Conservation (phyloP, 2,113 vertebrate genomes). For the Gobio gobio region DNA sequence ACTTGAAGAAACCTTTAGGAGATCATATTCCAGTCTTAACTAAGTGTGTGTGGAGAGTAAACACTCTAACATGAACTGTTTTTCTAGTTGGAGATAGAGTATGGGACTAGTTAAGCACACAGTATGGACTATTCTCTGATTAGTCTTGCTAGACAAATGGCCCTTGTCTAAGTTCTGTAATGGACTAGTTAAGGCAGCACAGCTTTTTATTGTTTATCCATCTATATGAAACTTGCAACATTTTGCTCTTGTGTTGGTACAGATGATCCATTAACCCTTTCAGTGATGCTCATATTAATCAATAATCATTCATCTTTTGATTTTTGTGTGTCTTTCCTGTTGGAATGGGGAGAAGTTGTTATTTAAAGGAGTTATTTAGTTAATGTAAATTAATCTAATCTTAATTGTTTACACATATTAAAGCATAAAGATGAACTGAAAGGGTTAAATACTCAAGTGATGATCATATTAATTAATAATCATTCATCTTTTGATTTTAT, state of each 20-base stretch:
- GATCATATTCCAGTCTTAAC: not conserved
- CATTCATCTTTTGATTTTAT: not conserved
- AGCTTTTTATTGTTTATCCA: not conserved
- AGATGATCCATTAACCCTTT: constrained; percentile 64
- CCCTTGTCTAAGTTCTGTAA: not conserved
- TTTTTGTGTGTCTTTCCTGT: rapidly evolving
- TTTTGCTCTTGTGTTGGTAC: not conserved
- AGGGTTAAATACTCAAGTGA: not conserved
- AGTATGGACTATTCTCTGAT: not conserved
- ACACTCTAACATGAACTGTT: not conserved
- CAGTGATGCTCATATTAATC: not conserved
- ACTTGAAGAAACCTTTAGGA: not conserved
- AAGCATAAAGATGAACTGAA: not conserved
- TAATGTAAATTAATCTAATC: not conserved
- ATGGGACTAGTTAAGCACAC: not conserved
- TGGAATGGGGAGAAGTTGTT: not conserved
- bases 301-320: not conserved
- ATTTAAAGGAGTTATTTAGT: not conserved
- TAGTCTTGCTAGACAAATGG: not conserved
- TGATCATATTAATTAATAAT: not conserved
- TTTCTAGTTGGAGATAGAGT: not conserved
- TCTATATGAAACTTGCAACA: not conserved
- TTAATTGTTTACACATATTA: not conserved
- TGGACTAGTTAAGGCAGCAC: not conserved
- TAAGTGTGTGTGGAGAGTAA: not conserved